These are phyloP conservation scores for Botia kubotai DNA, from an alignment of 2,797 vertebrate genomes.

Conservation along the genomic window DNA sequence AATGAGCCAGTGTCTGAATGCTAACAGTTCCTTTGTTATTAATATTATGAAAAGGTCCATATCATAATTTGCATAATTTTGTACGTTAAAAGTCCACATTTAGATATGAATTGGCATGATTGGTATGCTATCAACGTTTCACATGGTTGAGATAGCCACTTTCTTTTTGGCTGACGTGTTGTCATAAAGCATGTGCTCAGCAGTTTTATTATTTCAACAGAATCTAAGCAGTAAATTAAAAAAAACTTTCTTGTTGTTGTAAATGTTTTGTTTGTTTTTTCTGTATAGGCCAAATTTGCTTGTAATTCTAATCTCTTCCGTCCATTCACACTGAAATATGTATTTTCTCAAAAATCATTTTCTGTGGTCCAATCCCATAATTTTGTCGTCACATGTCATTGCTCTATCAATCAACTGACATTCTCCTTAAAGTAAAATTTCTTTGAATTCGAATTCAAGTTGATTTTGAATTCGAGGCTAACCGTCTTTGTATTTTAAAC, in stretches of 20 bases:
- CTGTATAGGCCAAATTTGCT: neutral
- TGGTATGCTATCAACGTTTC: neutral
- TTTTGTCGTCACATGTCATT: neutral
- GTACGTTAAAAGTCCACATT: neutral
- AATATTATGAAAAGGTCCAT: slow-evolving; percentile 61
- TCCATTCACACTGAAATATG: no score
- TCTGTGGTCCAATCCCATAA: neutral
- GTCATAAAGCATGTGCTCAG: neutral
- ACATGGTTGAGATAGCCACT: neutral
- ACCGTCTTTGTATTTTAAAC: neutral
- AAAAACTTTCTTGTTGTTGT: neutral
- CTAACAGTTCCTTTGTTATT: slow-evolving; percentile 60
- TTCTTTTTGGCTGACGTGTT: neutral
- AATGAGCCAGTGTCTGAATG: neutral
- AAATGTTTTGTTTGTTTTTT: neutral
- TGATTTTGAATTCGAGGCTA: neutral
- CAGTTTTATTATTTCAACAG: neutral
- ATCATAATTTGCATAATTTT: slow-evolving; percentile 55
- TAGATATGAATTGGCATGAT: neutral
- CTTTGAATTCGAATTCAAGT: neutral
- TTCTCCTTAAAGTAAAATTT: neutral
- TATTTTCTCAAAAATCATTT: neutral
- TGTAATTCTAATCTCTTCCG: neutral
- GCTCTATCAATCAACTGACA: neutral
- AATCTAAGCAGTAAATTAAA: neutral